Base-by-base conservation (phyloP, 2,797 vertebrate species). In the Chelon auratus region DNA sequence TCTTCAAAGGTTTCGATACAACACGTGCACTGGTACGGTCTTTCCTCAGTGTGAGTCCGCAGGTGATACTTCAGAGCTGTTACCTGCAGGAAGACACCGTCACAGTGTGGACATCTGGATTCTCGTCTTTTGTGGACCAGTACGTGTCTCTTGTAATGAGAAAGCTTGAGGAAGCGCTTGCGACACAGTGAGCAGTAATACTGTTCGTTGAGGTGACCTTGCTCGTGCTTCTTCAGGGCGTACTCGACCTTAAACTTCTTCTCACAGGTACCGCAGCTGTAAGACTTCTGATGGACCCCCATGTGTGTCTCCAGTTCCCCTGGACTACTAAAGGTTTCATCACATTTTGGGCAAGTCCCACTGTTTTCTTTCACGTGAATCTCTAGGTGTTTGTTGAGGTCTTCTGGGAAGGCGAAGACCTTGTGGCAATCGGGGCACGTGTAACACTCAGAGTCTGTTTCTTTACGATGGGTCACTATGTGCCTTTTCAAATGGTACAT, bases 31-130 rank as follows among this genome's bases (percentile, higher is more conserved):
- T 94, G 94, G 83, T 93, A 88, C 0, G 96, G 96, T 53, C 95
- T 80, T 72, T 96, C 95, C 0, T 92, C 91, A 0, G 88, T 93
- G 62, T 97, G 96, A 12, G 95, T 94, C 0, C 95, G 88, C 24
- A 95, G 93, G 80, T 97, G 96, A 74, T 95, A 95, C 1, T 95
- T 96, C 13, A 96, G 84, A 11, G 95, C 94, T 0, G 92, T 94
- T 0, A 94, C 11, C 84, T 95, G 93, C 0, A 95, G 91, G 2
- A 97, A 97, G 0, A 94, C 92, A 0, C 91, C 86, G 33, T 95
- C 92, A 0, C 96, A 96, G 54, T 96, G 95, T 0, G 94, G 94
- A 15, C 96, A 96, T n/a, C 84, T 92, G 54, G 93, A 92, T n/a
- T 95, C 89, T 26, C 94, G 87, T 1, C 91, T 90, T 0, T 86